phyloP scores from a whole-genome alignment of 2,888 invertebrate species.

The Agrochola litura region DNA sequence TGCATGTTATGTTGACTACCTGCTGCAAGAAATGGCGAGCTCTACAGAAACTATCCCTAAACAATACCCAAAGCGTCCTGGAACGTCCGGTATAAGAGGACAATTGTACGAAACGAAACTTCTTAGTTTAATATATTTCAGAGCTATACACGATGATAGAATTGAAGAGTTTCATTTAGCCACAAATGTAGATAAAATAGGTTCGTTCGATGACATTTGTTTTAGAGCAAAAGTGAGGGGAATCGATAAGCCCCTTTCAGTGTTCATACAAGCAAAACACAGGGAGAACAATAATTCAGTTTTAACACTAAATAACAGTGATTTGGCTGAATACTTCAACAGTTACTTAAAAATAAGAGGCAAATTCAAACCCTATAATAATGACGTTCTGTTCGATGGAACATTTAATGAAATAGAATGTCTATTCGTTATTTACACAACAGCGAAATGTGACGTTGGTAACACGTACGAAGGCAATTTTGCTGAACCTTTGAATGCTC shows the following conservation, averaged over 20 bases:
- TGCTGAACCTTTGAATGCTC: neutral
- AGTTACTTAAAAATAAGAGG: conserved; percentile 5
- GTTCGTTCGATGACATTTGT: conserved; percentile 58
- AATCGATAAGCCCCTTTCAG: neutral
- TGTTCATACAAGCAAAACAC: conserved; percentile 35
- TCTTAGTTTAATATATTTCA: conserved; percentile 53
- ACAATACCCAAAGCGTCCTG: conserved; percentile 10
- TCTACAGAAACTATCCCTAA: too few species aligned
- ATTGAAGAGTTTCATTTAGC: conserved; percentile 56
- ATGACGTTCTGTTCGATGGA: conserved; percentile 35
- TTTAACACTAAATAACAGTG: neutral
- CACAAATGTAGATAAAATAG: conserved; percentile 55
- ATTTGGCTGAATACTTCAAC: neutral
- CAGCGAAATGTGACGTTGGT: conserved; percentile 23
- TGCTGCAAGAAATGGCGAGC: neutral
- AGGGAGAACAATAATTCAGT: conserved; percentile 20
- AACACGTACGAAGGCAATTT: neutral
- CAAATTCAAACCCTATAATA: neutral
- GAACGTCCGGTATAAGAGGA: conserved; percentile 42
- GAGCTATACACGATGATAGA: conserved; percentile 25
- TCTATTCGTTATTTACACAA: conserved; percentile 56
- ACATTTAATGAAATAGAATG: conserved; percentile 29
- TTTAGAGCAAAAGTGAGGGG: conserved; percentile 30
- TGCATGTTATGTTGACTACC: neutral
- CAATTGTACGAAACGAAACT: conserved; percentile 57